Conservation (phyloP, 1,140 invertebrate species). For the Probaryconus sp. region DNA sequence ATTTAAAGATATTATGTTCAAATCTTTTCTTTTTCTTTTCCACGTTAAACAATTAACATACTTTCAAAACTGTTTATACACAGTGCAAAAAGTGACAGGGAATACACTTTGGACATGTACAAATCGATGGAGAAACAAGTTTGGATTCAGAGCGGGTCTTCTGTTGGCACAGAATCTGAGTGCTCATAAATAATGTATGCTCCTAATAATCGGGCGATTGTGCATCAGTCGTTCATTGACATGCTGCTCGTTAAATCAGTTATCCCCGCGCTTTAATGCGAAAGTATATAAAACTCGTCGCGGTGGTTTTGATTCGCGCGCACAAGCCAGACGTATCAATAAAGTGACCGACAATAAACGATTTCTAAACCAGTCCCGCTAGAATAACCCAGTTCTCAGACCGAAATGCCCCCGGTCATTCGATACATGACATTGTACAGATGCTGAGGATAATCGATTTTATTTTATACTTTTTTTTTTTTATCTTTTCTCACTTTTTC, state of each 20-base stretch:
- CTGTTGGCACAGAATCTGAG: constrained; percentile 25
- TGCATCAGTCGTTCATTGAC: constrained; percentile 42
- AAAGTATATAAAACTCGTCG: no score
- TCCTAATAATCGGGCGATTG: constrained; percentile 40
- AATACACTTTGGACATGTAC: no score
- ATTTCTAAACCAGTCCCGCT: constrained; percentile 47
- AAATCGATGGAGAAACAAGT: no score
- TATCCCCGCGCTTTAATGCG: constrained; percentile 11
- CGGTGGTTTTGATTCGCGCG: no score
- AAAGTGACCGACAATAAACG: constrained; percentile 38
- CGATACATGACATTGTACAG: constrained; percentile 7
- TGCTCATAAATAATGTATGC: constrained; percentile 34
- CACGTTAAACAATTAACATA: no score
- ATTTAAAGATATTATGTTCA: no score
- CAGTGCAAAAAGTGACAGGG: no score
- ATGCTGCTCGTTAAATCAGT: constrained; percentile 44
- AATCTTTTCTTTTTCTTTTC: no score
- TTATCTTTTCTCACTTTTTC: constrained; percentile 17
- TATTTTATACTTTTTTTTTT: constrained; percentile 7
- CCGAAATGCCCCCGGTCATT: constrained; percentile 14
- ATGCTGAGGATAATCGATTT: no score
- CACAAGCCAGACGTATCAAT: constrained; percentile 9
- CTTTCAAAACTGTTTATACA: no score
- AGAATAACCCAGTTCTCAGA: constrained; percentile 25
- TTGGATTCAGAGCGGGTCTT: constrained; percentile 20